Evolutionary conservation across 2,888 invertebrate genomes (phyloP).

Genomic region (Hemithea aestivaria): DNA sequence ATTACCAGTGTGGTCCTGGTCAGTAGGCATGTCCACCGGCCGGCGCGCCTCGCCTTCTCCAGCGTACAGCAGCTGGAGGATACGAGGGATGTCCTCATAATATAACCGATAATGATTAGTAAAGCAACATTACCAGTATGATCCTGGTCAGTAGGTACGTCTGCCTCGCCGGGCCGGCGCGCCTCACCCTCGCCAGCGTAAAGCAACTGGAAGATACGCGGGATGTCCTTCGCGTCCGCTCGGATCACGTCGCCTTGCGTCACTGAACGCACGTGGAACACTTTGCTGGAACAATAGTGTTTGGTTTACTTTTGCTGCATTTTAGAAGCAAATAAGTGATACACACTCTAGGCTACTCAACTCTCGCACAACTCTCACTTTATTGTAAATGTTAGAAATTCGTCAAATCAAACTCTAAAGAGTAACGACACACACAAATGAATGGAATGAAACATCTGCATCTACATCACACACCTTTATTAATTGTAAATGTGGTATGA

Average conservation of each 20-base stretch:
- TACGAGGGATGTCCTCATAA: conserved; percentile 99
- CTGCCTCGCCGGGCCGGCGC: conserved; percentile 85
- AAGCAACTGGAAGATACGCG: conserved; percentile 97
- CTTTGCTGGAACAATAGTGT: conserved; percentile 86
- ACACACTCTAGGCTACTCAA: too few relatives aligned
- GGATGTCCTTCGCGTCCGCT: conserved; percentile 99
- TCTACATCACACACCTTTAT: too few relatives aligned
- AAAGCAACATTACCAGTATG: conserved; percentile 58
- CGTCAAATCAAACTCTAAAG: too few relatives aligned
- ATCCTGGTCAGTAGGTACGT: conserved; percentile 63
- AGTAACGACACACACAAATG: background rate
- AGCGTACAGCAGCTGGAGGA: conserved; percentile 97
- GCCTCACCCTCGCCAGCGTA: conserved; percentile 99
- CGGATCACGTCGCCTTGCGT: conserved; percentile 99
- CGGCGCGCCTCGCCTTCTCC: conserved; percentile 96
- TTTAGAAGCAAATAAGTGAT: too few relatives aligned
- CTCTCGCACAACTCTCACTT: too few relatives aligned
- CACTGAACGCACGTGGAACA: conserved; percentile 98
- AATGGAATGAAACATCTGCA: too few relatives aligned
- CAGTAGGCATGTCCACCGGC: conserved; percentile 78
- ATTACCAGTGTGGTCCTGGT: conserved; percentile 63
- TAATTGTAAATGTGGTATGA: too few relatives aligned
- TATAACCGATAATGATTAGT: too few relatives aligned
- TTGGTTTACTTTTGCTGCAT: too few relatives aligned
- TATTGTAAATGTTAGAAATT: too few relatives aligned